phyloP scores from a whole-genome alignment of 1,140 invertebrate species.

The Bombus huntii region DNA sequence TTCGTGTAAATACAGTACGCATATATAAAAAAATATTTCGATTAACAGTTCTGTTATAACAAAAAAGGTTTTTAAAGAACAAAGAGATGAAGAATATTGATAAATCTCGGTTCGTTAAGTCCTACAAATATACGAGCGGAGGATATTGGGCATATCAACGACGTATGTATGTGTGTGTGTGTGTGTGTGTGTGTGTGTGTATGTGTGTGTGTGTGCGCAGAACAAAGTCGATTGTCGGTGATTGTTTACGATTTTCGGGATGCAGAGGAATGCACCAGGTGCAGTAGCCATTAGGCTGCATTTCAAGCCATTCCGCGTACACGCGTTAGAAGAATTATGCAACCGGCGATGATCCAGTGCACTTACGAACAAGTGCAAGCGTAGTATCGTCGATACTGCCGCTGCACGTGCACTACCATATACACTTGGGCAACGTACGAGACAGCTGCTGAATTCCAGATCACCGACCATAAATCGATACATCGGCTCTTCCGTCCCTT shows the following conservation, averaged over 20 bases:
- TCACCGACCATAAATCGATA: conserved; percentile 59
- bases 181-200: too few relatives aligned
- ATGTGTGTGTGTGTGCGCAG: not conserved
- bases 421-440: conserved; percentile 30
- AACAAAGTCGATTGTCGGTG: not conserved
- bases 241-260: conserved; percentile 44
- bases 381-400: conserved; percentile 43
- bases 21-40: too few relatives aligned
- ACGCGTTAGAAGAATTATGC: conserved; percentile 53
- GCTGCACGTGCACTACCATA: conserved; percentile 32
- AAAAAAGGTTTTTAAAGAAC: not conserved
- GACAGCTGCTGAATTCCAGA: conserved; percentile 46
- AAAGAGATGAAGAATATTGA: not conserved
- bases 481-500: not conserved
- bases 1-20: too few relatives aligned
- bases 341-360: conserved; percentile 51
- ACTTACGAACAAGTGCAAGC: conserved; percentile 55
- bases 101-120: not conserved
- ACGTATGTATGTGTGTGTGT: not conserved
- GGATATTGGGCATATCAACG: not conserved
- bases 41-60: not conserved
- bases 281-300: conserved; percentile 9
- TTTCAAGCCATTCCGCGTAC: conserved; percentile 4
- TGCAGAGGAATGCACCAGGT: conserved; percentile 4
- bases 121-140: too few relatives aligned